Evolutionary conservation across 2,113 vertebrate species (phyloP), one percentile per base, ranked within the genome.

Genomic region (Corythornis madagascariensis): DNA sequence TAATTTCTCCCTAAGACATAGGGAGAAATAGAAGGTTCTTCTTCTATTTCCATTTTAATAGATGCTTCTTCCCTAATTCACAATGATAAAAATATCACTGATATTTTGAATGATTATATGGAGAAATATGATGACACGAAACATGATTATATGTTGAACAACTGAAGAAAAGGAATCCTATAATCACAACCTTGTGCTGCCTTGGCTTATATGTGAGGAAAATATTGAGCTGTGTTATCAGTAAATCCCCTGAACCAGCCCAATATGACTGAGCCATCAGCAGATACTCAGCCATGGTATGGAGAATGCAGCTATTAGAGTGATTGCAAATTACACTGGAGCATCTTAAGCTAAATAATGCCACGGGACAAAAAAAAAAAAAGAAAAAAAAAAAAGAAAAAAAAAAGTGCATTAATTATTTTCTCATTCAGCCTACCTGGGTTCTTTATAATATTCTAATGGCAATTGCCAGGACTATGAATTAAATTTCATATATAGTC

Each of bases 401-500:
- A 90, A 91, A 77, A 80, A 15, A 6, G 70, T 53, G 60, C n/a
- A 35, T 29, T 93, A 88, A 88, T 90, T 74, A 77, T 55, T 90
- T 89, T 93, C 91, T 90, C 71, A 59, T 6, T 94, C 11, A 6
- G 57, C 25, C 31, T 85, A 57, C 74, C 22, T 6, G 4, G 59
- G 38, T 71, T 80, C 64, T 63, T 4, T 55, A 18, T 43, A 83
- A 80, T 40, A 38, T 86, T 94, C 73, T 82, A 92, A 77, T 60
- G 94, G 40, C 70, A 70, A 94, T 82, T 96, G 86, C 59, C 56
- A 90, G 56, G 81, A 81, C 52, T n/a, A 22, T 26, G 33, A 73
- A 88, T 92, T 95, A 91, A 95, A 80, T 88, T 78, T 76, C 82
- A 88, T 76, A 72, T 57, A 85, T 92, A 95, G 96, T 92, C 88